Conservation (phyloP, 2,113 vertebrate genomes). For the Melanerpes aurifrons region DNA sequence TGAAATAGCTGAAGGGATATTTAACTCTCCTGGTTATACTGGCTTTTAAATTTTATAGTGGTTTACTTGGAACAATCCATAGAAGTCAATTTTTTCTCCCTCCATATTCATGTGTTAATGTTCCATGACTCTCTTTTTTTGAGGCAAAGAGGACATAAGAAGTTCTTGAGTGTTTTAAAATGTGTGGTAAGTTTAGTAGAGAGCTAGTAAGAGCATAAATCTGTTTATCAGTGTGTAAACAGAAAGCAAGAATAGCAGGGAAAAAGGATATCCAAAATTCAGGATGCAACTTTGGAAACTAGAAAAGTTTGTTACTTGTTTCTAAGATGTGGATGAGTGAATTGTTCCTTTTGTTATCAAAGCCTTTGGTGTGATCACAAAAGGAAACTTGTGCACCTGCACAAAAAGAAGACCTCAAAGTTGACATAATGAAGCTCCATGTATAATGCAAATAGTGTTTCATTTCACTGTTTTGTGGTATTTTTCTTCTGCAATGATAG, state of each 20-base stretch:
- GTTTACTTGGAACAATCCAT: not conserved
- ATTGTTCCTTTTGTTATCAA: not conserved
- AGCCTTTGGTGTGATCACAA: not conserved
- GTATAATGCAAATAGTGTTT: not conserved
- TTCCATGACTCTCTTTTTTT: not conserved
- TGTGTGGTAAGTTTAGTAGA: not conserved
- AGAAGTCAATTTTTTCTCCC: not conserved
- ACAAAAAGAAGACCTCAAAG: not conserved
- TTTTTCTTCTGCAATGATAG: not conserved
- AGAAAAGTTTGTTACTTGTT: not conserved
- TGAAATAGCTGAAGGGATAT: not conserved
- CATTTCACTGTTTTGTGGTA: not conserved
- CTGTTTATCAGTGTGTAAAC: not conserved
- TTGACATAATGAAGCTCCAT: not conserved
- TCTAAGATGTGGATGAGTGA: not conserved
- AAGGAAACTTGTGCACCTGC: not conserved
- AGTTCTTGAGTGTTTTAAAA: not conserved
- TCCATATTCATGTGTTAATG: not conserved
- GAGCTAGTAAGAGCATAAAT: not conserved
- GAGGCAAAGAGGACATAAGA: not conserved
- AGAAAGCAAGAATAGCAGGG: not conserved
- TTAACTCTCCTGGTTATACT: not conserved
- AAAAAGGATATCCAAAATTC: not conserved
- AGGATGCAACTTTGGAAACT: not conserved
- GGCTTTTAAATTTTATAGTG: not conserved